phyloP scores from a whole-genome alignment of 64 coral and sea anemone species.

The Astreopora myriophthalma region DNA sequence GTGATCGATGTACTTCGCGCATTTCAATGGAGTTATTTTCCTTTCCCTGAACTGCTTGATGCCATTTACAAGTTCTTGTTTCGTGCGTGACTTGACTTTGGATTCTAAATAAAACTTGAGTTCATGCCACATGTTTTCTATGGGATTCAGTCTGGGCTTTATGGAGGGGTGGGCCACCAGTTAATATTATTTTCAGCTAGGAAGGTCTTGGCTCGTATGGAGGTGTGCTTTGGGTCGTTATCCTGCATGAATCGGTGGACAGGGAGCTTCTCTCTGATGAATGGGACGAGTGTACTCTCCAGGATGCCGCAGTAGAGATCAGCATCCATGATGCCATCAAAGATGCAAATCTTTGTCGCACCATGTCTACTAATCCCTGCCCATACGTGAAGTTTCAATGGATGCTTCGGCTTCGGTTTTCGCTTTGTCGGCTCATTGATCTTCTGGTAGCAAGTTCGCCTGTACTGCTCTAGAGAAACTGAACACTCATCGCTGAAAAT shows the following conservation, averaged over 20 bases:
- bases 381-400: no score
- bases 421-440: no score
- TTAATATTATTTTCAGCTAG: neutral
- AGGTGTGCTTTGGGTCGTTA: slow-evolving; percentile 45
- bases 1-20: slow-evolving; percentile 32
- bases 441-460: no score
- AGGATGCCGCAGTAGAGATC: slow-evolving; percentile 25
- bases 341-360: slow-evolving; percentile 22
- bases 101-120: slow-evolving; percentile 9
- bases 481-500: no score
- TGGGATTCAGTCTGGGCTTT: slow-evolving; percentile 44
- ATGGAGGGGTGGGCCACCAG: slow-evolving; percentile 14
- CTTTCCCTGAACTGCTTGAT: slow-evolving; percentile 22
- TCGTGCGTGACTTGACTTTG: slow-evolving; percentile 25
- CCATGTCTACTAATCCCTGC: slow-evolving; percentile 17
- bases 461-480: no score
- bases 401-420: no score
- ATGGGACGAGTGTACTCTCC: neutral
- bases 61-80: slow-evolving; percentile 24
- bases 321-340: slow-evolving; percentile 17
- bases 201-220: neutral
- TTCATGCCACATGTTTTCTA: slow-evolving; percentile 41
- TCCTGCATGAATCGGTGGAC: slow-evolving; percentile 47
- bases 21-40: slow-evolving; percentile 6
- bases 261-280: neutral